Conservation (phyloP, 2,888 invertebrate genomes). For the Limnephilus auricula region DNA sequence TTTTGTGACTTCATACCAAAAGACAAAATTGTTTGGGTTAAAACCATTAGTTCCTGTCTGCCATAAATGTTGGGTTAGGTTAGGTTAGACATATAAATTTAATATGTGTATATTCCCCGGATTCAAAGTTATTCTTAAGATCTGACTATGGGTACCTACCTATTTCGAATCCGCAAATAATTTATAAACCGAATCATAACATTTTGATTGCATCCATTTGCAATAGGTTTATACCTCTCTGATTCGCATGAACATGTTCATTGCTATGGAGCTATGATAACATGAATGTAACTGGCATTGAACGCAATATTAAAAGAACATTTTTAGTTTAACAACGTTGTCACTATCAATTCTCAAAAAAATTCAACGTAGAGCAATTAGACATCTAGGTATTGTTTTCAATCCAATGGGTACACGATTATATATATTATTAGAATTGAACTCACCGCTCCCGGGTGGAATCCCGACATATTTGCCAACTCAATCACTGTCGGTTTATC, state of each 20-base stretch:
- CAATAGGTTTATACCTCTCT: neutral
- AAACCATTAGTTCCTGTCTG: no score
- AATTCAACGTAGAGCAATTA: no score
- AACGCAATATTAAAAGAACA: neutral
- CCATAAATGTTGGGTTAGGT: neutral
- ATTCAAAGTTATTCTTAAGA: neutral
- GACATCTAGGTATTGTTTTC: no score
- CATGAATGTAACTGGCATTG: neutral
- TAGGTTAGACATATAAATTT: neutral
- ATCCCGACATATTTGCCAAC: no score
- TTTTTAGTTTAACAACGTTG: neutral
- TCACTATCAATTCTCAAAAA: no score
- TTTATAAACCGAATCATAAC: neutral
- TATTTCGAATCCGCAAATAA: neutral
- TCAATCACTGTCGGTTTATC: no score
- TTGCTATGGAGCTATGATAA: neutral
- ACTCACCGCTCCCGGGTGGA: no score
- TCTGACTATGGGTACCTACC: neutral
- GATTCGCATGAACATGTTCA: neutral
- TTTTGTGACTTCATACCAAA: no score
- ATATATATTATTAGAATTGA: no score
- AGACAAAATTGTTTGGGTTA: no score
- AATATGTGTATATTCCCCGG: neutral
- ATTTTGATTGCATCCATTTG: neutral
- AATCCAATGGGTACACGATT: no score